Base-by-base conservation (phyloP, 2,797 vertebrate species). In the Moxostoma hubbsi region DNA sequence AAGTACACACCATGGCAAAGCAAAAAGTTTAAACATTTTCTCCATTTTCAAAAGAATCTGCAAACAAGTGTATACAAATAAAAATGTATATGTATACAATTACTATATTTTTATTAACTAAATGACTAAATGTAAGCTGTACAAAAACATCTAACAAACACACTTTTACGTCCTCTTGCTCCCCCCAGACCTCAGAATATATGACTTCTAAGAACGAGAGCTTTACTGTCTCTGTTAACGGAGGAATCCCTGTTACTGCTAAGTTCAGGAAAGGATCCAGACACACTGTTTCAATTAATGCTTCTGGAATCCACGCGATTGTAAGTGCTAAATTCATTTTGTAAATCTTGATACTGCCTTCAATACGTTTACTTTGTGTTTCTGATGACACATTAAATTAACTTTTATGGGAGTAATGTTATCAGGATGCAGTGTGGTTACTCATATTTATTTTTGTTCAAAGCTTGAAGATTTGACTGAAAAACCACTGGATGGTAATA, bases 401-500 rank as follows among this genome's bases (percentile, higher is more conserved):
- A 36, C 3, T 36, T 36, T 36, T 36, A 36, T 36, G 36, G 18
- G 36, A 36, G 36, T 36, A 0, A 36, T 62, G 57, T 62, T 46
- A 7, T 43, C 6, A 1, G 62, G 9, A 66, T 16, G 15, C 5
- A 13, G 4, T 36, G 10, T 36, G 10, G 47, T 55, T 24, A 55
- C 47, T 4, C 36, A 36, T 36, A 49, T 63, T 16, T 55, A 6
- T 4, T 8, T 67, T 58, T 73, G 2, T 84, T 54, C 61, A 13
- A 85, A 95, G 88, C 46, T 82, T 0, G 12, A 45, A 0, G 93
- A 94, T 70, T 83, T 86, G 70, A 78, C 0, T 0, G 0, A 54
- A 47, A 99, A 99, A 85, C 96, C 97, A 64, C 92, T 92, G 0
- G 73, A 95, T 85, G 96, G 97, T 13, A 74, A 75, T 2, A 99